A percentile compares a stretch with the other conserved stretches of the same genome.
Conservation (phyloP, 2,888 invertebrate genomes). For the Blera fallax region DNA sequence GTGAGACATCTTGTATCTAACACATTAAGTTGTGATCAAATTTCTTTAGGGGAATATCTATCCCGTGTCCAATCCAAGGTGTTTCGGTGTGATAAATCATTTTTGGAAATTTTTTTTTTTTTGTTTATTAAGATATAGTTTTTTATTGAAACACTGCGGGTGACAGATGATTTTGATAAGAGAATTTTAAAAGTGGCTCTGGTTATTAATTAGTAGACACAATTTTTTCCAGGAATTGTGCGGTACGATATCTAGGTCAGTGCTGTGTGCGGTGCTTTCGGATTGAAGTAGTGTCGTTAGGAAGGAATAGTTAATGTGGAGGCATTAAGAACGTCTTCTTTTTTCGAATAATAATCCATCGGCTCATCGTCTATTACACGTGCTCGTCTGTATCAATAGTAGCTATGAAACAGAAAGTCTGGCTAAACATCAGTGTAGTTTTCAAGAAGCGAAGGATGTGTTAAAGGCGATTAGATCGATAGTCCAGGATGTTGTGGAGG, state of each 20-base stretch:
- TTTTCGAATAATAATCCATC: too few relatives aligned
- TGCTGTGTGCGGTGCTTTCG: neutral
- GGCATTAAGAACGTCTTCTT: too few relatives aligned
- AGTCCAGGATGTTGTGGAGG: too few relatives aligned
- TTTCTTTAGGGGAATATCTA: neutral
- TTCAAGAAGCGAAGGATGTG: too few relatives aligned
- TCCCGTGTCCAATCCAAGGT: constrained; percentile 4
- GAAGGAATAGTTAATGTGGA: too few relatives aligned
- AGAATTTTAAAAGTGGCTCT: neutral
- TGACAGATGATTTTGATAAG: constrained; percentile 63
- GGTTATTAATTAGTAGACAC: constrained; percentile 35
- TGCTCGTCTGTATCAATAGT: too few relatives aligned
- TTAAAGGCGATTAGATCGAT: too few relatives aligned
- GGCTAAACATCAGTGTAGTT: too few relatives aligned
- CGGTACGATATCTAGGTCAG: constrained; percentile 31
- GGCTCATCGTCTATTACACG: neutral
- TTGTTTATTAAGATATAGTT: constrained; percentile 59
- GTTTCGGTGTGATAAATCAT: constrained; percentile 46
- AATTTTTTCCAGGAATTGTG: neutral
- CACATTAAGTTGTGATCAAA: constrained; percentile 40
- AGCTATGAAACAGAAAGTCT: too few relatives aligned
- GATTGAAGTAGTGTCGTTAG: too few relatives aligned
- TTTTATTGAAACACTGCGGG: constrained; percentile 64
- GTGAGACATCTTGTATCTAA: constrained; percentile 40
- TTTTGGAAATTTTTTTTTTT: neutral